Conservation (phyloP, 2,888 invertebrate species). For the Athalia cordata region DNA sequence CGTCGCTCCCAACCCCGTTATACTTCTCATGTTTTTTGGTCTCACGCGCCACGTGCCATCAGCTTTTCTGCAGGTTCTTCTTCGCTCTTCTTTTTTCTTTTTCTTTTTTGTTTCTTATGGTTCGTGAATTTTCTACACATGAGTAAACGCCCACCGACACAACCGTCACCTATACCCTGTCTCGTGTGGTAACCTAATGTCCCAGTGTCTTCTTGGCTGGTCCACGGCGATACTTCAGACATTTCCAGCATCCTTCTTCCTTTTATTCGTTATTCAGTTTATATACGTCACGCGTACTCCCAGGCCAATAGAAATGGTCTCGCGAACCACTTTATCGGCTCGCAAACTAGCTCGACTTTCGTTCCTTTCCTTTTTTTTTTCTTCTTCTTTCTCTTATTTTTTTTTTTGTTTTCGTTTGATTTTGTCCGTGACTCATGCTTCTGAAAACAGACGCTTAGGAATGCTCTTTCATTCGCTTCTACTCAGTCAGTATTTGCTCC, state of each 20-base stretch:
- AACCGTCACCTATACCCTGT: too few relatives aligned
- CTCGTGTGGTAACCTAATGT: too few relatives aligned
- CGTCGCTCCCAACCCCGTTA: background rate
- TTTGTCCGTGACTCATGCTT: background rate
- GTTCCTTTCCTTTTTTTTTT: too few relatives aligned
- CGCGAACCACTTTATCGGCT: constrained; percentile 33
- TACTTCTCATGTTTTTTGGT: background rate
- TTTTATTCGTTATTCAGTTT: too few relatives aligned
- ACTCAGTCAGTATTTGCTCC: background rate
- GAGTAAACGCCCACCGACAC: too few relatives aligned
- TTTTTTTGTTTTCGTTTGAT: background rate
- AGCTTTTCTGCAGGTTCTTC: background rate
- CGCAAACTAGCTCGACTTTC: constrained; percentile 20
- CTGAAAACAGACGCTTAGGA: constrained; percentile 4
- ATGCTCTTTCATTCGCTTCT: background rate
- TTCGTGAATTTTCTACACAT: too few relatives aligned
- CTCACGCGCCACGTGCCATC: background rate
- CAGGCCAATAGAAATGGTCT: constrained; percentile 33
- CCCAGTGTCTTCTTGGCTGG: too few relatives aligned
- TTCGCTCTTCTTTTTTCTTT: background rate
- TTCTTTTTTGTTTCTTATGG: too few relatives aligned
- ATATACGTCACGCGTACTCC: background rate
- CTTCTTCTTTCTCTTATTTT: too few relatives aligned
- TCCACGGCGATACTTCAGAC: too few relatives aligned
- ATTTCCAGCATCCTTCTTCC: too few relatives aligned